Evolutionary conservation across 2,888 invertebrate species (phyloP), one percentile per base, ranked within the genome.

Genomic region (Eulithis prunata): DNA sequence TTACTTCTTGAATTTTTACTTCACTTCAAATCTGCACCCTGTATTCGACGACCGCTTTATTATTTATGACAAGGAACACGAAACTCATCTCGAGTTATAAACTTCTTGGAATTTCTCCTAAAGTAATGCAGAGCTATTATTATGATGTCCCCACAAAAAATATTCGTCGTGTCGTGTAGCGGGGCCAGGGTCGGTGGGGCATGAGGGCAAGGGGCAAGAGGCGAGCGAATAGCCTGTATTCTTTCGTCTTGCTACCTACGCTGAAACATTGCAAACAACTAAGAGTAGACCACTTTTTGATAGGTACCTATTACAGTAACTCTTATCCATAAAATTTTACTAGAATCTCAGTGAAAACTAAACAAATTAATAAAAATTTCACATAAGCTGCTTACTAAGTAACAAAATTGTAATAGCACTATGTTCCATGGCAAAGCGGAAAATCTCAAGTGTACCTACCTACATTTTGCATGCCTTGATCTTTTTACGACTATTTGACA

Each of bases 61-160:
- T 92, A 93, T 93, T 93, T 93, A 93, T 91, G 92, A 91, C 91
- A 91, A 91, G 91, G 91, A 93, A 92, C 92, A 92, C 91, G 91
- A 90, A 93, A 92, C 92, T 93, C 92, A 93, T 93, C 92, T 91
- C 92, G 92, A 93, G 92, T 93, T 93, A 93, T 93, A 93, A 93
- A 93, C 91, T 93, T 93, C 92, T 91, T 91, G 92, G 92, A 92
- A 93, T 92, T 93, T 91, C 90, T 91, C 90, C 90, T 92, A 91
- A 90, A 93, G 92, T 93, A 93, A 92, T 91, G 91, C 91, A 91
- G 91, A 90, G 91, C 91, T 91, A 93, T 93, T 92, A 92, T 93
- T 91, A 93, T 91, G 90, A 91, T 91, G 92, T 91, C 91, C 91
- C 91, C 91, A 84, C 91, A 91, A 93, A 92, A 92, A 93, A 92